Evolutionary conservation across 2,113 vertebrate species (phyloP), one percentile per base, ranked within the genome.

Genomic region (Stictonetta naevosa): DNA sequence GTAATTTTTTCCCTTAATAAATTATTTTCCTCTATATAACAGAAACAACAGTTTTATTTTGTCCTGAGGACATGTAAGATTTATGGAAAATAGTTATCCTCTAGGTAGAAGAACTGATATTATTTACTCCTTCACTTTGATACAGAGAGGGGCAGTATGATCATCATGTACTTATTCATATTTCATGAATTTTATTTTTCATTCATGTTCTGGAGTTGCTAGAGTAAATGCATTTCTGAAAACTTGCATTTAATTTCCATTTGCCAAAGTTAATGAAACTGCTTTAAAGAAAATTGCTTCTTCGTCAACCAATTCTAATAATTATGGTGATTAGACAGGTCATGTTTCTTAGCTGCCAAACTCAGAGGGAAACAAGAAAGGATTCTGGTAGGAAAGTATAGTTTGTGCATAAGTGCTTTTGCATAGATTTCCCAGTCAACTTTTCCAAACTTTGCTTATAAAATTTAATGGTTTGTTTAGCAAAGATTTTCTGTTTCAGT

Each of bases 401-500:
- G 22, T 91, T 95, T 83, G 40, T 79, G 20, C 23, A 10, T 33
- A 56, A 68, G 64, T 67, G 40, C 81, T 94, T 97, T 96, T 20
- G 3, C 42, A 50, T 79, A 64, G 85, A 73, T 97, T 96, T 95
- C 68, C 52, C 62, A 52, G 44, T 44, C 80, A 96, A 82, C 36
- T 95, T 95, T 83, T 85, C 83, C 81, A 91, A 95, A 95, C 62
- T 91, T 97, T 71, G 6, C 42, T 76, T 73, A 93, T 93, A 82
- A 94, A 94, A 96, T 95, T 40, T 96, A 96, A 96, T 90, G 78
- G 44, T n/a, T 92, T 74, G 76, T 88, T 95, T 97, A 92, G 90
- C 38, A 95, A 93, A 93, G 79, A 89, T 92, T 97, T 96, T 97
- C 67, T 90, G 36, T 97, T 96, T 93, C 60, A 87, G 55, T 68